Evolutionary conservation across 2,888 invertebrate species (phyloP), one percentile per base, ranked within the genome.

Genomic region (Brenthis ino): DNA sequence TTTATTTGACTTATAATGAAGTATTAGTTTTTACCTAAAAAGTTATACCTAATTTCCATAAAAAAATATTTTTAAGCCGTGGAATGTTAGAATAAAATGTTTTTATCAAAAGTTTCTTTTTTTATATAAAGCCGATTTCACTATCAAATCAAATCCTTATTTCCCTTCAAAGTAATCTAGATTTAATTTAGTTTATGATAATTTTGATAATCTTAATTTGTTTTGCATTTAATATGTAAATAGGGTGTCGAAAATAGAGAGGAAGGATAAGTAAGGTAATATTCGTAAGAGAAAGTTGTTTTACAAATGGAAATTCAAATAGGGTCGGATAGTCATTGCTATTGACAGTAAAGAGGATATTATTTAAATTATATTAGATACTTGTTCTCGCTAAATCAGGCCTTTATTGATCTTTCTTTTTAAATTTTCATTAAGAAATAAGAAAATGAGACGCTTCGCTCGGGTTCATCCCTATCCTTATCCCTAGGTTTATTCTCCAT

Each of bases 141-240:
- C 2, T 43, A 43, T 43, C 1, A 43, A 43, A 43, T 43, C 37
- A 43, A 43, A 43, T 43, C 11, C 0, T 8, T 11, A 43, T 43
- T 43, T 11, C 11, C 37, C 37, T 43, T 43, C 11, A 50, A 28
- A 28, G 6, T 5, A 60, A 60, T 50, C 50, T 48, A 60, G n/a
- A 28, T 33, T 50, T 48, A 60, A 50, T 50, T 33, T 16, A 3
- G 13, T n/a, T 28, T 60, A 6, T 50, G 60, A 60, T n/a, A 28
- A 60, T 60, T 60, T 60, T n/a, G 60, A 48, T 63, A 63, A 63
- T 53, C 14, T 63, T 51, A 37, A 53, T 63, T 53, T 43, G 53
- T 16, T 53, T 53, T 51, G 20, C 51, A 63, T 51, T 51, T 63
- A 63, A 63, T n/a, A 51, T 63, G 63, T 63, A 53, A 63, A 63